Percentiles rank a stretch among this genome's conserved stretches.
Conservation (phyloP, 2,113 vertebrate species). For the Zapornia atra region DNA sequence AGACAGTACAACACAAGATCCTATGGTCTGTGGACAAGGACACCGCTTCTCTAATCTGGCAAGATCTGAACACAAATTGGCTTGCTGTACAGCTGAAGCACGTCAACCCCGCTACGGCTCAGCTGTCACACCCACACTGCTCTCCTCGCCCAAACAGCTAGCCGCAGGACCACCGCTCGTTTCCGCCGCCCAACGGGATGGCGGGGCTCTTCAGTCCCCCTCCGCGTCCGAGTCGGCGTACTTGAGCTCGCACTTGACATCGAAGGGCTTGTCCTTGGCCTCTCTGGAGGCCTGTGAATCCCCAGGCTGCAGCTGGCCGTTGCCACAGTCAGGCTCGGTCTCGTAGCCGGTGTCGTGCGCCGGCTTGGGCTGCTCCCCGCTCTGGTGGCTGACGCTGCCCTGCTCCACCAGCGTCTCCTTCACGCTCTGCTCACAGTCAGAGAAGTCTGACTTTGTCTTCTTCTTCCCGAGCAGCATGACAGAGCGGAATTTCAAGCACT, state of each 20-base stretch:
- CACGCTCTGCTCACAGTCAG: constrained; percentile 86
- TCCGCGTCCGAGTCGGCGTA: constrained; percentile 87
- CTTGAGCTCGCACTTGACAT: constrained; percentile 90
- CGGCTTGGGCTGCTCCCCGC: constrained; percentile 80
- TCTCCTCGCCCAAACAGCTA: neutral
- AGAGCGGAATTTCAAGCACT: constrained; percentile 87
- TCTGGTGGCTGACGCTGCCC: constrained; percentile 79
- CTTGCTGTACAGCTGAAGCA: constrained; percentile 1
- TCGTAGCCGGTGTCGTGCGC: constrained; percentile 92
- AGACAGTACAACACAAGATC: constrained; percentile 40
- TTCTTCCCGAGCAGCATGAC: constrained; percentile 85
- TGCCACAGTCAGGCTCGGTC: constrained; percentile 88
- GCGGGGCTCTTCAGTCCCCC: constrained; percentile 64
- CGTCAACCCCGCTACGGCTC: neutral
- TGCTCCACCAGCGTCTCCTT: constrained; percentile 86
- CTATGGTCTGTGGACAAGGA: constrained; percentile 26
- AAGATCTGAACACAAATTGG: constrained; percentile 6
- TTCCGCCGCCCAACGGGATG: neutral
- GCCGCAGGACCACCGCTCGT: neutral
- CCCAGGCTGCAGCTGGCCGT: constrained; percentile 80
- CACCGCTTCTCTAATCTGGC: neutral
- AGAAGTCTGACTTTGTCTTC: constrained; percentile 81
- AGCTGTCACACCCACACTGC: neutral
- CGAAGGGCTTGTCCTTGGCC: constrained; percentile 85
- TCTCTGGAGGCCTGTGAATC: constrained; percentile 65